Base-by-base conservation (phyloP, 1,140 invertebrate genomes). In the Zaprionus nigranus region DNA sequence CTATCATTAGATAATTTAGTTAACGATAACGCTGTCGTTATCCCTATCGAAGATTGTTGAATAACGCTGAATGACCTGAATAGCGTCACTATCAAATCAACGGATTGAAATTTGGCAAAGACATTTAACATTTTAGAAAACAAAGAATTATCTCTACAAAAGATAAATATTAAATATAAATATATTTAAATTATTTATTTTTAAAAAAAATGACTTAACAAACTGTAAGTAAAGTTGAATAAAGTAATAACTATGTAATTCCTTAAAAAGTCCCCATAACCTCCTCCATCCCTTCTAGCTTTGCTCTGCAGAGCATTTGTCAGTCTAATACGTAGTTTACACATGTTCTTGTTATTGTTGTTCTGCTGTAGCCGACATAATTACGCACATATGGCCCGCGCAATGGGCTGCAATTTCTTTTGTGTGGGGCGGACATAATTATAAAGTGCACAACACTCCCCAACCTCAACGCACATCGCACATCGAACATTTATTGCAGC, bases 401-500 rank as follows among this genome's bases (percentile, higher is more conserved):
- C 69, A 60, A 38, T 56, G 61, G 58, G 63, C 59, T 43, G 38
- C 63, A 46, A 60, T 63, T 76, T 34, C 73, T 64, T 80, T 84
- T 73, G 70, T 66, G 54, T 51, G 43, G 54, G 38, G 26, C 54
- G 75, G 68, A 81, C 85, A 90, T 88, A 90, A 90, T 88, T 90
- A 88, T 88, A 90, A 88, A 88, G 56, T 90, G 75, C 75, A 58
- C 20, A 12, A 13, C 40, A 17, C 40, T 46, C 6, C 40, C 40
- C 40, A 6, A 2, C 40, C n/a, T 11, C 40, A 34, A 34, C n/a
- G 40, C 7, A 17, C 15, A 15, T 6, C 43, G 43, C n/a, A 9
- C 80, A 81, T 78, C 64, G 76, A 91, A 91, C 88, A 91, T 88
- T 91, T 91, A 91, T 88, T 91, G 76, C 81, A 68, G 77, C 74